Base-by-base conservation (phyloP, 1,140 invertebrate species). In the Drosophila sp. region DNA sequence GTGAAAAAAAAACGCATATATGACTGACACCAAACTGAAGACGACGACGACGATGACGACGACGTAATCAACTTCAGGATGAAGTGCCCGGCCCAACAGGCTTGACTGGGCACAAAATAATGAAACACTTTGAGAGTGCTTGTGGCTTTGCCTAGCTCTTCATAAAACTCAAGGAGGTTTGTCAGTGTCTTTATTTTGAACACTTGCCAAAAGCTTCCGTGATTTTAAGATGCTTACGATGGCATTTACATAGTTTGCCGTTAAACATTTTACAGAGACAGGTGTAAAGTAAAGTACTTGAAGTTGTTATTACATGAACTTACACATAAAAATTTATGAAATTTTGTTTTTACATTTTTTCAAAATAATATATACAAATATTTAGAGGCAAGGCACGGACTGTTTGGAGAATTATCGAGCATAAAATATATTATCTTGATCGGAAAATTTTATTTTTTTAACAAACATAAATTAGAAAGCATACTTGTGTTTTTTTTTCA, bases 41-140 rank as follows among this genome's bases (percentile, higher is more conserved):
- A 29, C 10, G 27, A 23, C 35, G 41, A 44, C 65, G 57, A 17
- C 41, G 64, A 68, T 78, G 71, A 77, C 65, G 71, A 77, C 65
- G 77, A 84, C 84, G 84, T 89, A 90, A 89, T 89, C 84, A 84
- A 87, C 84, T 90, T 89, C 79, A 90, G 85, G 85, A 85, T 84
- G 77, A 89, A 90, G 84, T 89, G 71, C 67, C 74, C 66, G 62
- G 47, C 50, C 54, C 72, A 89, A 79, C 77, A 83, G 85, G 74
- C 80, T 90, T 84, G 84, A 83, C 80, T 84, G 85, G 73, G 67
- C 74, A 50, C 44, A 50, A 1, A 41, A 11, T 41, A 41, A 41
- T 41, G 40, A n/a, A 41, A 41, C 23, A 27, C 44, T 41, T 65
- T 38, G 33, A 54, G 35, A 35, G 50, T 58, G 66, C 72, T 60